phyloP scores from a whole-genome alignment of 2,113 vertebrate genomes.

The Chaenocephalus aceratus region DNA sequence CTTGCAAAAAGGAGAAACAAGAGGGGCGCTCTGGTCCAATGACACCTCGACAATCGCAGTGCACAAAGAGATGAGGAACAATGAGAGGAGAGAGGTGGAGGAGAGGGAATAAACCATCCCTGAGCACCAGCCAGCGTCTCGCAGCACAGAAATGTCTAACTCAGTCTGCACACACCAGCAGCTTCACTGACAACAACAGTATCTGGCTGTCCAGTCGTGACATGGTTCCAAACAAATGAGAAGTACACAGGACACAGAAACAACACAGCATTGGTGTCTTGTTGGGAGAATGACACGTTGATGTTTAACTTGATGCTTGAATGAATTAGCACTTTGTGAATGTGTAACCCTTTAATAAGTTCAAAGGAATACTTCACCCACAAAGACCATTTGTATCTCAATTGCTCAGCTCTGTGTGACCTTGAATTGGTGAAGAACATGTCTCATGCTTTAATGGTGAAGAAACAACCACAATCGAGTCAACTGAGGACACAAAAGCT shows the following conservation, averaged over 20 bases:
- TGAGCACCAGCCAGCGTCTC: slow-evolving; percentile 20
- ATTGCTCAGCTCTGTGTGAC: too few species aligned
- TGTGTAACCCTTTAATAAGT: neutral
- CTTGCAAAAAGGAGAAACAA: slow-evolving; percentile 27
- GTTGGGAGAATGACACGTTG: neutral
- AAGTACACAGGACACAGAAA: neutral
- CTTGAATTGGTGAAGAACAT: too few species aligned
- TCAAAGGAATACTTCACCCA: too few species aligned
- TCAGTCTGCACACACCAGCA: slow-evolving; percentile 14
- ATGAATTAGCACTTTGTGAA: neutral
- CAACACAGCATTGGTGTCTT: neutral
- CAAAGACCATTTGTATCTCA: too few species aligned
- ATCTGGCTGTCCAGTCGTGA: neutral
- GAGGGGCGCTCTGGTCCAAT: neutral
- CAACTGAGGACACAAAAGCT: too few species aligned
- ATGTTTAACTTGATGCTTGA: slow-evolving; percentile 3
- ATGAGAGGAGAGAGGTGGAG: slow-evolving; percentile 1
- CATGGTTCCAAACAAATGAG: neutral
- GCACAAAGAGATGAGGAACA: slow-evolving; percentile 12
- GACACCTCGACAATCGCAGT: neutral
- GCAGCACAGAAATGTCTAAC: slow-evolving; percentile 1
- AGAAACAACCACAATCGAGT: too few species aligned
- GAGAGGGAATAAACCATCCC: slow-evolving; percentile 11
- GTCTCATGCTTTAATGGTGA: too few species aligned
- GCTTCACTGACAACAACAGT: neutral